Evolutionary conservation across 2,797 vertebrate species (phyloP).

Genomic region (Enteromius trimaculatus): DNA sequence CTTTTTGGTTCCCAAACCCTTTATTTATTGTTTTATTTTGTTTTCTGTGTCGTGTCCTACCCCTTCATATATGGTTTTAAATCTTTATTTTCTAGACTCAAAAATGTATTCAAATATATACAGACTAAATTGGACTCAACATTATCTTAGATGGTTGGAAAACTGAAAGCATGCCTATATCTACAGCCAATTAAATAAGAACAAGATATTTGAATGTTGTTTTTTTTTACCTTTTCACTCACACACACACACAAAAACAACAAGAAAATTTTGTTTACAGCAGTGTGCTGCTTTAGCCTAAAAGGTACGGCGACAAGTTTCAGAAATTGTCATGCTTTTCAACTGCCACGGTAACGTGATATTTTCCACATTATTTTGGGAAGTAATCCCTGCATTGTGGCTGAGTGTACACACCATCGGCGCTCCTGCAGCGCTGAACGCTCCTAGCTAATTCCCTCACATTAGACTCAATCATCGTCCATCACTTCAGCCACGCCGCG

Average conservation of each 20-base stretch:
- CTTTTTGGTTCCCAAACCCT: too few species aligned
- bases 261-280: neutral
- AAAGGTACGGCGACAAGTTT: constrained; percentile 17
- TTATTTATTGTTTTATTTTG: too few species aligned
- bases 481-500: constrained; percentile 42
- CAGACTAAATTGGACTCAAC: neutral
- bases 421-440: constrained; percentile 20
- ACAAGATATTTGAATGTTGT: neutral
- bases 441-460: constrained; percentile 48
- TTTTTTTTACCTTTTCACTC: neutral
- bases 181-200: constrained; percentile 1
- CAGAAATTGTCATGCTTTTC: constrained; percentile 36
- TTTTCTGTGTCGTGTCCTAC: neutral
- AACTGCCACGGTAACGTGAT: constrained; percentile 33
- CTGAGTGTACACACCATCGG: constrained; percentile 46
- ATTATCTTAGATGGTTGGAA: neutral
- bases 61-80: neutral
- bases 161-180: neutral
- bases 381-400: constrained; percentile 53
- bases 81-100: neutral
- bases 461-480: constrained; percentile 59
- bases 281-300: neutral
- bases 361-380: constrained; percentile 45
- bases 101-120: neutral
- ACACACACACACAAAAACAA: neutral